Conservation (phyloP, 2,888 invertebrate species). For the Hedya salicella region DNA sequence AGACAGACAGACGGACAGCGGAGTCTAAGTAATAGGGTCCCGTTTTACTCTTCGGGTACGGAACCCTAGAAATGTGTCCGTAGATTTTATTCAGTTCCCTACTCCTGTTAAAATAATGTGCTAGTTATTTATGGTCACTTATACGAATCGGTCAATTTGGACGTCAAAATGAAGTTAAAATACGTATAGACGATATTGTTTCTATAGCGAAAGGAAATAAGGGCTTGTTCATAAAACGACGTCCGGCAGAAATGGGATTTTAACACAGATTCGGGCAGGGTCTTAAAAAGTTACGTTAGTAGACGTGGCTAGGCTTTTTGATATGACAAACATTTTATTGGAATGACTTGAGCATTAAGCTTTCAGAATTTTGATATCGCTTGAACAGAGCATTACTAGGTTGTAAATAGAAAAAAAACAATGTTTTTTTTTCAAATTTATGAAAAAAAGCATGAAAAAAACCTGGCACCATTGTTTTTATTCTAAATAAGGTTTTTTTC, state of each 20-base stretch:
- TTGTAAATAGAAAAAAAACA: too few relatives aligned
- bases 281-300: neutral
- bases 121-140: neutral
- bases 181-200: slow-evolving; percentile 1
- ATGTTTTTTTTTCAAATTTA: too few relatives aligned
- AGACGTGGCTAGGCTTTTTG: neutral
- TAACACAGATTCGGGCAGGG: slow-evolving; percentile 14
- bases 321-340: neutral
- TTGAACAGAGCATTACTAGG: too few relatives aligned
- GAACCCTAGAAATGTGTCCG: too few relatives aligned
- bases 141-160: neutral
- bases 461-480: too few relatives aligned
- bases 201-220: slow-evolving; percentile 18
- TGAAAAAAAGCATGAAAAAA: too few relatives aligned
- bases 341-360: neutral
- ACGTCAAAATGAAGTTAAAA: neutral
- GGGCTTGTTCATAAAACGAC: slow-evolving; percentile 10
- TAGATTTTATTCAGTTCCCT: too few relatives aligned
- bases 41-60: too few relatives aligned
- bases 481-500: too few relatives aligned
- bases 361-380: neutral
- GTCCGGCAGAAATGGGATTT: slow-evolving; percentile 13
- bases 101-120: too few relatives aligned
- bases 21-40: neutral
- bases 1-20: too few relatives aligned